These are phyloP conservation scores for Betta splendens DNA, from an alignment of 2,797 vertebrate species.

Conservation along the genomic window DNA sequence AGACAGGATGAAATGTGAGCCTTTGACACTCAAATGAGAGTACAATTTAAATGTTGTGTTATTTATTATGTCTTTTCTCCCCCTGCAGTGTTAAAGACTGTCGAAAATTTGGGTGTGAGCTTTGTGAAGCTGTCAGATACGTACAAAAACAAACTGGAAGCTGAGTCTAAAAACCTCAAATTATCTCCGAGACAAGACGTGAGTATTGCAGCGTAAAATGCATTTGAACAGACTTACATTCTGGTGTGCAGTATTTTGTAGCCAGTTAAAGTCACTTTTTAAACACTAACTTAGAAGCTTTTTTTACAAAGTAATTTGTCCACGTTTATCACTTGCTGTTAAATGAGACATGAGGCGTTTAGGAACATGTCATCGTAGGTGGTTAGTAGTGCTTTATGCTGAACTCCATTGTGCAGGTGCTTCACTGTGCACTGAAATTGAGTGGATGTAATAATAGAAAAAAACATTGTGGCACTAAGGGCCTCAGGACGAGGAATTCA, in stretches of 20 bases:
- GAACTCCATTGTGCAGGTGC: no score
- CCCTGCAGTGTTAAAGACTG: constrained; percentile 88
- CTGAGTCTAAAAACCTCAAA: constrained; percentile 81
- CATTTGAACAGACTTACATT: neutral
- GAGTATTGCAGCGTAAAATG: constrained; percentile 50
- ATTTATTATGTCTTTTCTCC: neutral
- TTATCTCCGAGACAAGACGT: constrained; percentile 82
- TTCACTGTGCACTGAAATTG: no score
- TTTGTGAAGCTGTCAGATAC: constrained; percentile 72
- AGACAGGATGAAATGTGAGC: constrained; percentile 90
- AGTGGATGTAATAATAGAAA: no score
- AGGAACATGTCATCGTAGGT: no score
- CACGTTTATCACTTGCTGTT: no score
- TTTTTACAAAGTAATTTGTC: no score
- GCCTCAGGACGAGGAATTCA: no score
- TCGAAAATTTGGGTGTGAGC: constrained; percentile 92
- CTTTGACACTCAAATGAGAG: neutral
- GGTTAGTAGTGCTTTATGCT: no score
- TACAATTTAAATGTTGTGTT: neutral
- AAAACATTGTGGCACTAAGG: no score
- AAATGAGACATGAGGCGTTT: no score
- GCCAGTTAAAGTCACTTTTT: no score
- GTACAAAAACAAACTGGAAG: constrained; percentile 80
- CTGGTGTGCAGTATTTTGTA: neutral
- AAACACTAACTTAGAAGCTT: no score